A percentile compares a stretch with the other conserved stretches of the same genome.
Conservation (phyloP, 2,888 invertebrate species). For the Hirudinaria manillensis region DNA sequence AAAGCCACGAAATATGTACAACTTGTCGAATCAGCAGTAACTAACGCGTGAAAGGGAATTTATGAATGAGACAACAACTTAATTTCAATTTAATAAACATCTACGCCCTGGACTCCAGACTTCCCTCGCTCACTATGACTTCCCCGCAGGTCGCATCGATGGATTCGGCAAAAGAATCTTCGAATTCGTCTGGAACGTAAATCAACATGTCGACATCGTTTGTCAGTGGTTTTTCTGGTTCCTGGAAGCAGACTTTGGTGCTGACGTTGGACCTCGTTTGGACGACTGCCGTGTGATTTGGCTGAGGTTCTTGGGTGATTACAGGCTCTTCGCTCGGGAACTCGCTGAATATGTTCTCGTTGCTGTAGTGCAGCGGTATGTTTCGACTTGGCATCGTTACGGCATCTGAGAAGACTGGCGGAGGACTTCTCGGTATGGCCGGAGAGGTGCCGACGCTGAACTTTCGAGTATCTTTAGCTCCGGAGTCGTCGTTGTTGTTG, state of each 20-base stretch:
- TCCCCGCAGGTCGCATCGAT: background rate
- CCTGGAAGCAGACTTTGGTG: constrained; percentile 24
- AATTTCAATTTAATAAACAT: background rate
- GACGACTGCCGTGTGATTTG: constrained; percentile 13
- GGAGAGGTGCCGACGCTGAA: background rate
- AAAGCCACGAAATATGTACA: no score
- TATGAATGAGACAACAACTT: no score
- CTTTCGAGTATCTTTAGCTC: constrained; percentile 1
- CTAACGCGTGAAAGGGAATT: no score
- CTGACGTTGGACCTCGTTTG: constrained; percentile 20
- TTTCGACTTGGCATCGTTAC: background rate
- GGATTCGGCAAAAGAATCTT: background rate
- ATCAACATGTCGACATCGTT: constrained; percentile 21
- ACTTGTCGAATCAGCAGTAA: no score
- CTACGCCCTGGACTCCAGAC: background rate
- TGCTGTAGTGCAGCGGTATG: constrained; percentile 18
- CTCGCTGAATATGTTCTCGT: constrained; percentile 26
- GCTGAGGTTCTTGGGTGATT: background rate
- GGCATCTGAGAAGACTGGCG: background rate
- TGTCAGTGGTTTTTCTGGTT: background rate
- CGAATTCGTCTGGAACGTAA: constrained; percentile 20
- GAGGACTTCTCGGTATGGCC: background rate
- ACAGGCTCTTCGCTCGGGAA: background rate
- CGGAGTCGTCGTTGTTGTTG: constrained; percentile 17
- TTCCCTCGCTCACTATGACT: background rate